Evolutionary conservation across 2,113 vertebrate genomes (phyloP).

Genomic region (Chlamydotis undulata): DNA sequence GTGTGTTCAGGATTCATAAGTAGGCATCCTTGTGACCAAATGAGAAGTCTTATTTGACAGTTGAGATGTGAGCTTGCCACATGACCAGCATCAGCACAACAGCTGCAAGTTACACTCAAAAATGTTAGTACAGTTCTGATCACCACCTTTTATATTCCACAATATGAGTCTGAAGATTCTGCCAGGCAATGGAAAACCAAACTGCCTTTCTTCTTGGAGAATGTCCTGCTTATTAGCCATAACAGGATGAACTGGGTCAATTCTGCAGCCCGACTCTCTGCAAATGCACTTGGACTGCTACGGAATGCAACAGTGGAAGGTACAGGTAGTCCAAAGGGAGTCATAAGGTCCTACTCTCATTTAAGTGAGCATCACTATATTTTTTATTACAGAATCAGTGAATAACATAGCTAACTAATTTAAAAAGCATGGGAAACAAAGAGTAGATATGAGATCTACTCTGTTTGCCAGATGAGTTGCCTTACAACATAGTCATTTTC

Average conservation of each 20-base stretch:
- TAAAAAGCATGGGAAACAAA: not conserved
- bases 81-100: not conserved
- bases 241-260: not conserved
- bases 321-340: not conserved
- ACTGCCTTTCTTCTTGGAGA: not conserved
- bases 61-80: not conserved
- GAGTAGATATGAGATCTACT: not conserved
- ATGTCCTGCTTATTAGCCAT: not conserved
- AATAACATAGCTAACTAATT: not conserved
- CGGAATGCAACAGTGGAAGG: not conserved
- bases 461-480: not conserved
- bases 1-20: not conserved
- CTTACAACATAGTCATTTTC: not conserved
- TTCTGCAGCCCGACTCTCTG: not conserved
- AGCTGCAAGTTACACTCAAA: not conserved
- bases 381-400: not conserved
- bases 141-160: not conserved
- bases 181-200: not conserved
- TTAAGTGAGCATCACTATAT: not conserved
- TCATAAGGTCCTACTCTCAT: not conserved
- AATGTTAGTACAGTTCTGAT: accelerated
- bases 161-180: not conserved
- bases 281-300: not conserved
- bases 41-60: not conserved
- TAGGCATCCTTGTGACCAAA: not conserved